These are phyloP conservation scores for Drosophila nigritarsus DNA, from an alignment of 2,888 invertebrate genomes.

Conservation along the genomic window DNA sequence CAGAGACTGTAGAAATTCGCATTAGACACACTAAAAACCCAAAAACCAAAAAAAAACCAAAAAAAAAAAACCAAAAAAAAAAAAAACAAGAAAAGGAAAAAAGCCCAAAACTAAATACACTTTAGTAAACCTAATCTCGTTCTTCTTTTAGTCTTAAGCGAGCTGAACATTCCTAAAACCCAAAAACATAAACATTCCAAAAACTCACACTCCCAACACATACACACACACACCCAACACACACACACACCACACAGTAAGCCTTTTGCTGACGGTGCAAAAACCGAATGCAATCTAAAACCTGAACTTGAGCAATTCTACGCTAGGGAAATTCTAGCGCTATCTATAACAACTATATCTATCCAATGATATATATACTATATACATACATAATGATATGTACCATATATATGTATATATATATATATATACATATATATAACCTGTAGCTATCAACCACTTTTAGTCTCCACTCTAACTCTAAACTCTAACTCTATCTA, in stretches of 20 bases:
- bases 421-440: conserved; percentile 48
- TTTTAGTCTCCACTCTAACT: conserved; percentile 61
- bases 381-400: conserved; percentile 42
- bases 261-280: conserved; percentile 69
- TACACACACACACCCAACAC: conserved; percentile 26
- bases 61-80: conserved; percentile 3
- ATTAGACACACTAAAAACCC: conserved; percentile 70
- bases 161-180: conserved; percentile 69
- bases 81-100: conserved; percentile 12
- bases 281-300: conserved; percentile 60
- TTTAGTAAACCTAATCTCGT: conserved; percentile 66
- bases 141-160: conserved; percentile 70
- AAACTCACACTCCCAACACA: conserved; percentile 38
- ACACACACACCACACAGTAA: conserved; percentile 58
- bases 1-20: conserved; percentile 79
- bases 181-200: conserved; percentile 9
- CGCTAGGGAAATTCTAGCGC: conserved; percentile 45
- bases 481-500: conserved; percentile 54
- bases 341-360: conserved; percentile 47
- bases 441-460: conserved; percentile 58
- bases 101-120: conserved; percentile 32
- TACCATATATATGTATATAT: conserved; percentile 38
- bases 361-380: conserved; percentile 41
- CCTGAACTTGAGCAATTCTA: conserved; percentile 78
- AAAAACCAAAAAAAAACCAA: conserved; percentile 18